Evolutionary conservation across 2,113 vertebrate genomes (phyloP).

Genomic region (Oreochromis aureus): DNA sequence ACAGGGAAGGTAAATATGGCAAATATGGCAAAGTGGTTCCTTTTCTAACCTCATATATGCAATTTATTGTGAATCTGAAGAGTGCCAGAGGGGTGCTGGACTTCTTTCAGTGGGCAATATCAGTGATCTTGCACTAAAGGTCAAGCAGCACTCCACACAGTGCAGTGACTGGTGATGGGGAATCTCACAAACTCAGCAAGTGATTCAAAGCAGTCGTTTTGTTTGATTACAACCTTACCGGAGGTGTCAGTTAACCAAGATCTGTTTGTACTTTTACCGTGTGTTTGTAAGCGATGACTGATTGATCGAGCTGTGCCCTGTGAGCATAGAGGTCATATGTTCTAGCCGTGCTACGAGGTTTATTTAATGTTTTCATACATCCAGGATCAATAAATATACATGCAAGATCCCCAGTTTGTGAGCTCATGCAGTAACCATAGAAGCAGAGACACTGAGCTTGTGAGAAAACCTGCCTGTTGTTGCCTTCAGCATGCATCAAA

Average conservation of each 20-base stretch:
- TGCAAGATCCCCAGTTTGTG: background rate
- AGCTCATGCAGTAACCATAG: background rate
- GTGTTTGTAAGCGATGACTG: rapidly evolving
- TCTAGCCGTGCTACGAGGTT: background rate
- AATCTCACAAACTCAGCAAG: background rate
- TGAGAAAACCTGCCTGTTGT: background rate
- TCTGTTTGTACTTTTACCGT: background rate
- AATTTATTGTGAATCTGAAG: background rate
- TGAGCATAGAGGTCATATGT: background rate
- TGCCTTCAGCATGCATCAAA: background rate
- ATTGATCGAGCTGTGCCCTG: background rate
- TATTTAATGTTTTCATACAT: background rate
- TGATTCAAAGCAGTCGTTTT: background rate
- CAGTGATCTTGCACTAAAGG: background rate
- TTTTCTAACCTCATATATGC: background rate
- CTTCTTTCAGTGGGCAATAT: background rate
- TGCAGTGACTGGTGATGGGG: background rate
- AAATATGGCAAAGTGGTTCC: background rate
- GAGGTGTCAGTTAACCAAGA: background rate
- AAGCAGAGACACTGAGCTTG: background rate
- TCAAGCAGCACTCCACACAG: background rate
- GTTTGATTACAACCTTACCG: background rate
- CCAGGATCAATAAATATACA: background rate
- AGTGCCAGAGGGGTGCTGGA: background rate
- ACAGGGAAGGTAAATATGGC: background rate